A percentile compares a stretch with the other conserved stretches of the same genome.
Conservation (phyloP, 2,888 invertebrate species). For the Perithous albicinctus region DNA sequence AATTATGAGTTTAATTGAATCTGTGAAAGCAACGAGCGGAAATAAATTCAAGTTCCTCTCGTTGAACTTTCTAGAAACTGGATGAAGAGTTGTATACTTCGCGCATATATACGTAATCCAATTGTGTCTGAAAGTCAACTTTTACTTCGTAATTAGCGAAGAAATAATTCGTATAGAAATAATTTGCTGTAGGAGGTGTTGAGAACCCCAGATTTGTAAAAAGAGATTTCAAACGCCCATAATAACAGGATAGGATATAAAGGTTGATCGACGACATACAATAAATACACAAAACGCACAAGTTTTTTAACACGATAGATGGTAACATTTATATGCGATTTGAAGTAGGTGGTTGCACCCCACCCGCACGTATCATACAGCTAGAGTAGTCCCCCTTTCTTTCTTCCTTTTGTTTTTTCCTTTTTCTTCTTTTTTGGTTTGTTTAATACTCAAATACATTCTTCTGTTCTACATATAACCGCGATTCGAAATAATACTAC, state of each 20-base stretch:
- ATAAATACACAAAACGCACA: slow-evolving; percentile 34
- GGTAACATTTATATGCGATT: slow-evolving; percentile 80
- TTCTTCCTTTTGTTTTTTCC: slow-evolving; percentile 20
- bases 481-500: slow-evolving; percentile 64
- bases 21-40: too few relatives aligned
- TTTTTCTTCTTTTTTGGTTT: slow-evolving; percentile 26
- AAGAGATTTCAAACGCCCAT: too few relatives aligned
- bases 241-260: not conserved
- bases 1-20: too few relatives aligned
- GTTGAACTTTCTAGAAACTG: too few relatives aligned
- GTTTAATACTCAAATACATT: slow-evolving; percentile 62
- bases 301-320: slow-evolving; percentile 77
- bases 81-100: too few relatives aligned
- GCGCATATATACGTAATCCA: too few relatives aligned
- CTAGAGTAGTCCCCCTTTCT: slow-evolving; percentile 52
- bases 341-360: slow-evolving; percentile 71
- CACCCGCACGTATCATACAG: slow-evolving; percentile 65
- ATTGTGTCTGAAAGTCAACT: too few relatives aligned
- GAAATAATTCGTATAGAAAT: too few relatives aligned
- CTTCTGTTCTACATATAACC: slow-evolving; percentile 62
- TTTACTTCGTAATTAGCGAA: too few relatives aligned
- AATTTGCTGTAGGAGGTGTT: too few relatives aligned
- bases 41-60: too few relatives aligned
- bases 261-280: not conserved
- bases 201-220: too few relatives aligned